These are phyloP conservation scores for Lampris megalopsis DNA, from an alignment of 2,113 vertebrate genomes.

Conservation along the genomic window DNA sequence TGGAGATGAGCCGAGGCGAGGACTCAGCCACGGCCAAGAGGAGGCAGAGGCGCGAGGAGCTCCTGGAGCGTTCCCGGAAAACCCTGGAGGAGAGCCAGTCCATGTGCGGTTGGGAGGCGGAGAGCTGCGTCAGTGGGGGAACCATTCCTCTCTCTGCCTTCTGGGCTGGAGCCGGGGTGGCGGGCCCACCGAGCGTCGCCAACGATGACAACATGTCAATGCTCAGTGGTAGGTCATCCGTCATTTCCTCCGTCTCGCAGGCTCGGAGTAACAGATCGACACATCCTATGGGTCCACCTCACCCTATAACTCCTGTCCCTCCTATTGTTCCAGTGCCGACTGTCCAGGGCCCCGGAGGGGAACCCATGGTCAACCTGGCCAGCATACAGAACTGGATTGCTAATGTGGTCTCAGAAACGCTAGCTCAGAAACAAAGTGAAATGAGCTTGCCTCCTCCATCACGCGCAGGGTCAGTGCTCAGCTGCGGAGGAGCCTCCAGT, in stretches of 20 bases:
- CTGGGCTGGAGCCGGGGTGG: slow-evolving; percentile 77
- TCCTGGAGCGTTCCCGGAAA: slow-evolving; percentile 90
- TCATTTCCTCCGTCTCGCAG: slow-evolving; percentile 79
- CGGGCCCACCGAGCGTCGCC: slow-evolving; percentile 56
- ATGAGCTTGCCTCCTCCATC: slow-evolving; percentile 82
- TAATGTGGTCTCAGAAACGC: slow-evolving; percentile 91
- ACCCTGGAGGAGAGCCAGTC: slow-evolving; percentile 94
- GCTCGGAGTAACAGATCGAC: slow-evolving; percentile 64
- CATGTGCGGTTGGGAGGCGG: slow-evolving; percentile 88
- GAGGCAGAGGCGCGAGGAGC: slow-evolving; percentile 89
- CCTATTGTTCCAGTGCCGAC: slow-evolving; percentile 77
- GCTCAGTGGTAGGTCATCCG: slow-evolving; percentile 85
- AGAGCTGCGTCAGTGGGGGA: slow-evolving; percentile 82
- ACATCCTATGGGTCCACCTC: slow-evolving; percentile 19
- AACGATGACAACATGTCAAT: slow-evolving; percentile 86
- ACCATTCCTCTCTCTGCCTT: slow-evolving; percentile 91
- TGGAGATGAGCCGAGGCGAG: slow-evolving; percentile 86
- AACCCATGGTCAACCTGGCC: slow-evolving; percentile 88
- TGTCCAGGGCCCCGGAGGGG: slow-evolving; percentile 83
- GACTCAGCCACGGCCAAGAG: slow-evolving; percentile 84
- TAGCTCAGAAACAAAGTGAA: slow-evolving; percentile 93
- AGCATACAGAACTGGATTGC: slow-evolving; percentile 97
- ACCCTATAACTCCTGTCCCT: slow-evolving; percentile 8
- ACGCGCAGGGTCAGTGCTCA: slow-evolving; percentile 72
- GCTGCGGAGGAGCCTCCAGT: slow-evolving; percentile 65